These are phyloP conservation scores for Zaprionus nigranus DNA, from an alignment of 1,140 invertebrate species.

Conservation along the genomic window DNA sequence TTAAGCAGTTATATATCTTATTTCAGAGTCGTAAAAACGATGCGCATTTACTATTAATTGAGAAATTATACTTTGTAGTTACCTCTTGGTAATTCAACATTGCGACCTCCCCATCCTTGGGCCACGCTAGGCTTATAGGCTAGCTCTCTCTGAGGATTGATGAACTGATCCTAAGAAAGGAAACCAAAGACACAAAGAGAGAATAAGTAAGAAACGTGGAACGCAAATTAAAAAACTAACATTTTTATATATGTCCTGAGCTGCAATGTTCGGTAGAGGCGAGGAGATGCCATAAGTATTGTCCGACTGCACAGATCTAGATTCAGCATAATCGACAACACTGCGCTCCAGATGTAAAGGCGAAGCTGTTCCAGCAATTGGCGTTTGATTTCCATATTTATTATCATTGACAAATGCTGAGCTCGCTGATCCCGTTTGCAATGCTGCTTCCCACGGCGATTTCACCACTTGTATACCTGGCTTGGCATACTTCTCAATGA, in stretches of 20 bases:
- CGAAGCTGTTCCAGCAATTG: constrained; percentile 18
- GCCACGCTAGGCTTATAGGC: constrained; percentile 86
- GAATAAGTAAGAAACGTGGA: neutral
- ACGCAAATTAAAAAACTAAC: constrained; percentile 22
- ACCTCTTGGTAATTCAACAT: constrained; percentile 76
- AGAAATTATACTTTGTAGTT: constrained; percentile 4
- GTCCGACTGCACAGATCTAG: neutral
- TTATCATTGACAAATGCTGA: constrained; percentile 87
- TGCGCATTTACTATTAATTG: too few relatives aligned
- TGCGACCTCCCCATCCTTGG: constrained; percentile 85
- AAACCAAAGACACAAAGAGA: neutral
- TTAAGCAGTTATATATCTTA: too few relatives aligned
- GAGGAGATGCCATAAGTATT: neutral
- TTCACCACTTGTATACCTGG: constrained; percentile 87
- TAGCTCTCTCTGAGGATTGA: constrained; percentile 70
- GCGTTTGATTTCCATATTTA: constrained; percentile 21
- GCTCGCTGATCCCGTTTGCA: constrained; percentile 89
- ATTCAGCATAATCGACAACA: constrained; percentile 23
- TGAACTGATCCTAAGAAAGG: neutral
- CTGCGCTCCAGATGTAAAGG: constrained; percentile 37
- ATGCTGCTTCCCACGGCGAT: constrained; percentile 90
- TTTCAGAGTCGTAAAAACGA: too few relatives aligned
- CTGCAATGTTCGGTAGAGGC: neutral
- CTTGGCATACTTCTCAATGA: constrained; percentile 87
- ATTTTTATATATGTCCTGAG: constrained; percentile 25